Evolutionary conservation across 2,797 vertebrate genomes (phyloP).

Genomic region (Poecilia wingei): DNA sequence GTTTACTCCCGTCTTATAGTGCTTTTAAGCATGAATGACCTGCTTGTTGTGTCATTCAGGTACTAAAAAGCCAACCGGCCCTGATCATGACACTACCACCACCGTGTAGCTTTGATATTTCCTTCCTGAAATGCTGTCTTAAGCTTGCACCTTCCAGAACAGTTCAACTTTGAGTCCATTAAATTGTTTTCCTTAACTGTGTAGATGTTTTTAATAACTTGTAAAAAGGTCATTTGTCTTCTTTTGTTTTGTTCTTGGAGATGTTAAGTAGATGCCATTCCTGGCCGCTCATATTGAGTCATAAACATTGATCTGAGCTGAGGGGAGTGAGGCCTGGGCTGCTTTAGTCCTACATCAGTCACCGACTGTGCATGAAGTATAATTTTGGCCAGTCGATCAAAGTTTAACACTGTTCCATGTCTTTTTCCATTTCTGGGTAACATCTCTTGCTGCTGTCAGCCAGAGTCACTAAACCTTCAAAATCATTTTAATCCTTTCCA

Average conservation of each 20-base stretch:
- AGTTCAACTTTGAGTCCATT: background rate
- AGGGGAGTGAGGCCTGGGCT: background rate
- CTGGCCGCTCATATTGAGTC: background rate
- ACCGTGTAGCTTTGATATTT: background rate
- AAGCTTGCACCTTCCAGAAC: background rate
- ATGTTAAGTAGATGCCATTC: background rate
- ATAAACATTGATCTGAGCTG: background rate
- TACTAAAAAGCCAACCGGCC: background rate
- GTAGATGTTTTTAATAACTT: background rate
- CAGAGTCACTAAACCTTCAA: background rate
- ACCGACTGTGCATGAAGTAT: background rate
- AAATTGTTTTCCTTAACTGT: background rate
- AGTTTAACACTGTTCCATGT: background rate
- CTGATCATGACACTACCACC: background rate
- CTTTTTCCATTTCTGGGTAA: background rate
- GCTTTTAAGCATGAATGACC: background rate
- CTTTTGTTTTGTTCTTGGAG: background rate
- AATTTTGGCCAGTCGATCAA: background rate
- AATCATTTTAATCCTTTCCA: background rate
- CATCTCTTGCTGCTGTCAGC: background rate
- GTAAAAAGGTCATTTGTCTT: background rate
- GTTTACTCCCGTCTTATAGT: background rate
- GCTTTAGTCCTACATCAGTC: background rate
- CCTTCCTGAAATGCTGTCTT: background rate
- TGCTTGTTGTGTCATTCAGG: background rate